Evolutionary conservation across 2,113 vertebrate species (phyloP).

Genomic region (Plotosus lineatus): DNA sequence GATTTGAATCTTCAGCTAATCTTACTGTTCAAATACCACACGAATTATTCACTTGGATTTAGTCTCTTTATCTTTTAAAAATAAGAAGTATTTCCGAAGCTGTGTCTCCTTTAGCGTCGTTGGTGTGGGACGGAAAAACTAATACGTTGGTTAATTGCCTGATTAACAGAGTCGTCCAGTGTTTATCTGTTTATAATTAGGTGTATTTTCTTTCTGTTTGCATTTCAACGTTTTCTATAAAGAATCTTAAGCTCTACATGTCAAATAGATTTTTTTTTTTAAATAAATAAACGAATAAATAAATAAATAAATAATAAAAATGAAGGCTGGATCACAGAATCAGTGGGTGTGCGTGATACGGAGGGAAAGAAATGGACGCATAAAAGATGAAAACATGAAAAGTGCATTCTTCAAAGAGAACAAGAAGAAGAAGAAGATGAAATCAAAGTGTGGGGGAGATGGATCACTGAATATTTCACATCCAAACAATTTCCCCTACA

Average conservation of each 20-base stretch:
- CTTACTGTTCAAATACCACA: too few relatives aligned
- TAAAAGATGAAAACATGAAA: conserved; percentile 48
- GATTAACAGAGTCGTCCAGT: too few relatives aligned
- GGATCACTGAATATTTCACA: conserved; percentile 74
- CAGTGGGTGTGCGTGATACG: conserved; percentile 28
- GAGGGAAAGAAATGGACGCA: conserved; percentile 26
- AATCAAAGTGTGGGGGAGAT: conserved; percentile 58
- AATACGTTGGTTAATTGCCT: too few relatives aligned
- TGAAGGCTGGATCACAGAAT: conserved; percentile 60
- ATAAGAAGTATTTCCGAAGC: too few relatives aligned
- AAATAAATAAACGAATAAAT: not conserved
- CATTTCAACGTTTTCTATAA: not conserved
- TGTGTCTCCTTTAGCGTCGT: too few relatives aligned
- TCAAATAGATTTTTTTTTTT: not conserved
- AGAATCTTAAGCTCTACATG: not conserved
- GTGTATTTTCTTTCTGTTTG: not conserved
- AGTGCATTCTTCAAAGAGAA: conserved; percentile 51
- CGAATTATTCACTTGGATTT: too few relatives aligned
- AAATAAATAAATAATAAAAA: conserved; percentile 31
- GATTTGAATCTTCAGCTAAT: too few relatives aligned
- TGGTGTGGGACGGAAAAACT: too few relatives aligned
- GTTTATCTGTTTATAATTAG: too few relatives aligned
- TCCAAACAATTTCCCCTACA: conserved; percentile 62
- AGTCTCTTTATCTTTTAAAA: too few relatives aligned
- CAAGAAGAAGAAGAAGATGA: conserved; percentile 52